phyloP scores from a whole-genome alignment of 2,113 vertebrate genomes.

The Prunella fulvescens region DNA sequence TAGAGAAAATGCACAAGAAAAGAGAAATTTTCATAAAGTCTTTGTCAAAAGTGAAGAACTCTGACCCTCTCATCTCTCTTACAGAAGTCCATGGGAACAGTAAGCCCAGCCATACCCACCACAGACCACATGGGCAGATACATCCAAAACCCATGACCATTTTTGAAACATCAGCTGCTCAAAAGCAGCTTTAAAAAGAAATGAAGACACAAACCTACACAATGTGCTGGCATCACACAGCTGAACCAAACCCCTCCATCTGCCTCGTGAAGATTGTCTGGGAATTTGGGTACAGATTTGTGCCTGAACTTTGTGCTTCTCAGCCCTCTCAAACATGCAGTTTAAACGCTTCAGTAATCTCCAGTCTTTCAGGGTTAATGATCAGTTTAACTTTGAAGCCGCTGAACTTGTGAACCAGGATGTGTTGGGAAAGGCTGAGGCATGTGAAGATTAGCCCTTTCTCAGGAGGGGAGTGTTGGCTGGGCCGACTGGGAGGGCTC shows the following conservation, averaged over 20 bases:
- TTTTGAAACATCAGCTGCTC: background rate
- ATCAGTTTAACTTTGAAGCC: constrained; percentile 27
- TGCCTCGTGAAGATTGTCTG: background rate
- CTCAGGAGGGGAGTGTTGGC: background rate
- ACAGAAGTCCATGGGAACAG: background rate
- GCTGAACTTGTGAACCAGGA: constrained; percentile 58
- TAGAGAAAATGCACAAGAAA: background rate
- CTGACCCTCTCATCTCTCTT: background rate
- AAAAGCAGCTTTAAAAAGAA: background rate
- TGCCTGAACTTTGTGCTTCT: background rate
- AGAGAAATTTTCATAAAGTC: background rate
- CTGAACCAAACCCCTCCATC: background rate
- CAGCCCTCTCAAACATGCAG: background rate
- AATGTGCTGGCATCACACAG: background rate
- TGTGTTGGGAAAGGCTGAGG: background rate
- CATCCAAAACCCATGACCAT: background rate
- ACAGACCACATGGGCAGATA: background rate
- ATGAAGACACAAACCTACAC: background rate
- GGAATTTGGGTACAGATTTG: background rate
- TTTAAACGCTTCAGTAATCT: background rate
- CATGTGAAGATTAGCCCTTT: constrained; percentile 8
- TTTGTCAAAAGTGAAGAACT: background rate
- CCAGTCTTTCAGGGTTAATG: constrained; percentile 2
- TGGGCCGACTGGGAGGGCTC: background rate
- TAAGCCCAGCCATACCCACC: background rate